phyloP scores from a whole-genome alignment of 2,888 invertebrate species.

The Stenodema calcarata region DNA sequence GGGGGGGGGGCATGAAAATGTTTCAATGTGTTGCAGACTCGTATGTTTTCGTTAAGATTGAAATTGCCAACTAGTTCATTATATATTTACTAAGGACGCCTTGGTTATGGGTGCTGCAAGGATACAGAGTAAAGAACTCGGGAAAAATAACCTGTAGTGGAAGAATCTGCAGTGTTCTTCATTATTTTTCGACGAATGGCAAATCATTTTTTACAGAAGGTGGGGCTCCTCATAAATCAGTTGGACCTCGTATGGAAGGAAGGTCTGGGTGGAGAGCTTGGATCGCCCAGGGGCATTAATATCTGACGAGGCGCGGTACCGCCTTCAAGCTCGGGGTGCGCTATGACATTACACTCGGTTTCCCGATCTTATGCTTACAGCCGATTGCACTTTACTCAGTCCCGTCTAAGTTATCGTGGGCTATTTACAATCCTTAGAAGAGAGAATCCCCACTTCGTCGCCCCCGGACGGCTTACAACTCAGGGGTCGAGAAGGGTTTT shows the following conservation, averaged over 20 bases:
- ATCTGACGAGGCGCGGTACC: neutral
- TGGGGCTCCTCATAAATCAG: neutral
- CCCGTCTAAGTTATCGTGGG: neutral
- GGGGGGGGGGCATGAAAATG: no score
- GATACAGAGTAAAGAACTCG: no score
- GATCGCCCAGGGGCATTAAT: neutral
- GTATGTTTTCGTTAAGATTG: no score
- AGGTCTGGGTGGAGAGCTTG: neutral
- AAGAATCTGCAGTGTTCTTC: no score
- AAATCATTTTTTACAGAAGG: neutral
- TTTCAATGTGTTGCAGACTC: no score
- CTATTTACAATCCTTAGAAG: conserved; percentile 6
- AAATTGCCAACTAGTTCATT: no score
- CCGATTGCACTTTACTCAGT: conserved; percentile 22
- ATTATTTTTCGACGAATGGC: neutral
- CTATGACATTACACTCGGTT: conserved; percentile 26
- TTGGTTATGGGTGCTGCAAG: no score
- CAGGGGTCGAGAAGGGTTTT: neutral
- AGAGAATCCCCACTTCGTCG: neutral
- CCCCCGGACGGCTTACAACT: neutral
- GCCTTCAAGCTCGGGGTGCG: neutral
- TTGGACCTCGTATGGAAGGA: neutral
- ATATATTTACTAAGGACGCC: no score
- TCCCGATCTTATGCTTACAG: conserved; percentile 28
- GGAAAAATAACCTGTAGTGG: no score